These are phyloP conservation scores for Zeus faber DNA, from an alignment of 2,113 vertebrate species.

Conservation along the genomic window DNA sequence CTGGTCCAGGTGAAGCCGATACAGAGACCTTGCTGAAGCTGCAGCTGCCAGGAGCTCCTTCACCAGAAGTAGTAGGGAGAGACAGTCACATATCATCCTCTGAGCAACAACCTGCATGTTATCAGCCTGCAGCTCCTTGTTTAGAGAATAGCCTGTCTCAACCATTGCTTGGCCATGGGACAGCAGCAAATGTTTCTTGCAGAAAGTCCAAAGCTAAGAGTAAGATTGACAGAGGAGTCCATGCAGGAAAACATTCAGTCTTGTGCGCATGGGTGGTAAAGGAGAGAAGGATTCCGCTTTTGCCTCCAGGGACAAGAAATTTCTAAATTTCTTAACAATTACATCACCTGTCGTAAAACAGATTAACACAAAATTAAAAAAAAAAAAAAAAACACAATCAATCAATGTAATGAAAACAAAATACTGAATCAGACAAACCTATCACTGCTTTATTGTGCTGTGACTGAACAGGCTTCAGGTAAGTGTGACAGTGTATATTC, in stretches of 20 bases:
- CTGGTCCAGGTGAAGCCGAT: too few species aligned
- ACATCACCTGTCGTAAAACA: constrained; percentile 15
- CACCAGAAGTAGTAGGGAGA: constrained; percentile 9
- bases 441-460: not conserved
- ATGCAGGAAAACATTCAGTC: constrained; percentile 19
- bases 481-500: not conserved
- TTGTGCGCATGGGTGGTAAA: constrained; percentile 8
- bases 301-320: not conserved
- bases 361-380: not conserved
- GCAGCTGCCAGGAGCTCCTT: constrained; percentile 19
- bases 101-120: constrained; percentile 16
- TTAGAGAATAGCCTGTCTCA: constrained; percentile 5
- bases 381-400: not conserved
- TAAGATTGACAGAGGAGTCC: constrained; percentile 6
- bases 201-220: constrained; percentile 15
- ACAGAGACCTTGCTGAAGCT: too few species aligned
- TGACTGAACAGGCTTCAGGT: not conserved
- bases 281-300: constrained; percentile 3
- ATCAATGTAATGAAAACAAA: not conserved
- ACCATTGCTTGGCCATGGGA: not conserved
- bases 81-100: constrained; percentile 17
- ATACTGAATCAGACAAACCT: not conserved
- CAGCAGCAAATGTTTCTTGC: constrained; percentile 1
- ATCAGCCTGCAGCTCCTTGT: constrained; percentile 10
- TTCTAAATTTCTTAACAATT: not conserved